Evolutionary conservation across 2,888 invertebrate species (phyloP).

Genomic region (Drosophila melanocephala): DNA sequence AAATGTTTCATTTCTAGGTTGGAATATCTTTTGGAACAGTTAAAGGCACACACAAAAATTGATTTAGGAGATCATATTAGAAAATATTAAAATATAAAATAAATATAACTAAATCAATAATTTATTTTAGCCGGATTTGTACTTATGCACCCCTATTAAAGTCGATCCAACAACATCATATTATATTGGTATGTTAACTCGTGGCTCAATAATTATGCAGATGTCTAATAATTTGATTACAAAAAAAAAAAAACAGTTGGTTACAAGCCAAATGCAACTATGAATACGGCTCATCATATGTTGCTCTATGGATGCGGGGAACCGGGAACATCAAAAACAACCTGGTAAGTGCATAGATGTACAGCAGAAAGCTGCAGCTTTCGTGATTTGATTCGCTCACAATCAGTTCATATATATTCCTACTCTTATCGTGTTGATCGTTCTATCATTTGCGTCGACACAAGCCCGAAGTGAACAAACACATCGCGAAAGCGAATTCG

Average conservation of each 20-base stretch:
- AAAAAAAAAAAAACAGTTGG: constrained; percentile 88
- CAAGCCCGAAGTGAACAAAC: too few species aligned
- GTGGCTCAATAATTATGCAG: not conserved
- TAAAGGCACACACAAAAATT: not conserved
- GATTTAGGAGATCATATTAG: not conserved
- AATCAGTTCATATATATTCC: not conserved
- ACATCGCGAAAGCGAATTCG: not conserved
- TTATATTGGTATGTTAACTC: constrained; percentile 90
- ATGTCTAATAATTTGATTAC: constrained; percentile 11
- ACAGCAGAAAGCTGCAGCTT: not conserved
- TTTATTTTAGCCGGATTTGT: constrained; percentile 91
- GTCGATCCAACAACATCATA: constrained; percentile 91
- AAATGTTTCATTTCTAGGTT: not conserved
- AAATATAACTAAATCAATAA: not conserved
- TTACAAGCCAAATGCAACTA: constrained; percentile 96
- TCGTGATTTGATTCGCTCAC: not conserved
- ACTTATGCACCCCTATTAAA: constrained; percentile 95
- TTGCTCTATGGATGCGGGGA: constrained; percentile 94
- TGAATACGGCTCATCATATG: constrained; percentile 97
- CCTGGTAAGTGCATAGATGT: constrained; percentile 88
- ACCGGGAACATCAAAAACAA: constrained; percentile 86
- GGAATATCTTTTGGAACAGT: not conserved
- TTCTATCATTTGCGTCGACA: not conserved
- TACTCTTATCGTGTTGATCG: not conserved
- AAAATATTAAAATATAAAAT: constrained; percentile 5